Percentiles rank a stretch among this genome's conserved stretches.
phyloP scores from a whole-genome alignment of 2,113 vertebrate genomes.

The Polypterus senegalus region DNA sequence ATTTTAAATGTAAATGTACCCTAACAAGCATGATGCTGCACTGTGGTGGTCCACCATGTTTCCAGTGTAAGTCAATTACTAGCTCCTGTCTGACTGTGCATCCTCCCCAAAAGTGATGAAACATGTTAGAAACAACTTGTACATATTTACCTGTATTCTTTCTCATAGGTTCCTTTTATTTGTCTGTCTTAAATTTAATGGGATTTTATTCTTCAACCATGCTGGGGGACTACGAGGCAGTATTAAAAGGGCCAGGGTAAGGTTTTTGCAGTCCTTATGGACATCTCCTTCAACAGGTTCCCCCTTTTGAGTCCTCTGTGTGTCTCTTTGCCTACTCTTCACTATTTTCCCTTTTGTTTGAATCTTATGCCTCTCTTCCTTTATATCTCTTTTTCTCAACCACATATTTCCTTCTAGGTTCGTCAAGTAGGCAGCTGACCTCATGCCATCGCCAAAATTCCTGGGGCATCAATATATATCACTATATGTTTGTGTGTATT shows the following conservation, averaged over 20 bases:
- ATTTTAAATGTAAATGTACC: too few relatives aligned
- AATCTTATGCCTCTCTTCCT: conserved; percentile 51
- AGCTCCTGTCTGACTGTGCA: too few relatives aligned
- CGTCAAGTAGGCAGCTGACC: conserved; percentile 69
- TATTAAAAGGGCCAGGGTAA: conserved; percentile 95
- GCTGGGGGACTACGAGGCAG: conserved; percentile 73
- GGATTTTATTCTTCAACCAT: conserved; percentile 71
- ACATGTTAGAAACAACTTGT: conserved; percentile 27
- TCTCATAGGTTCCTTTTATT: conserved; percentile 98
- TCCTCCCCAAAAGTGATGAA: too few relatives aligned
- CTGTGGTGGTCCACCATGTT: too few relatives aligned
- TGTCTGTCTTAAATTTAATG: conserved; percentile 97
- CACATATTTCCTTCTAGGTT: conserved; percentile 88
- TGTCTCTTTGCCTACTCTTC: conserved; percentile 38
- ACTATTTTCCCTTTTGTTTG: conserved; percentile 46
- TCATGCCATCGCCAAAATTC: conserved; percentile 49
- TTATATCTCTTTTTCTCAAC: conserved; percentile 73
- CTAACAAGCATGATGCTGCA: too few relatives aligned
- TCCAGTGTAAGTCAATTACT: too few relatives aligned
- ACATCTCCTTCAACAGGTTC: conserved; percentile 61
- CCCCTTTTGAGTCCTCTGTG: conserved; percentile 32
- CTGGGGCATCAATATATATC: conserved; percentile 46
- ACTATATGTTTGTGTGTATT: conserved; percentile 53
- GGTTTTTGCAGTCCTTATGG: conserved; percentile 86
- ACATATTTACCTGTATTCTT: conserved; percentile 97